Conservation (phyloP, 2,888 invertebrate genomes). For the Drosophila phalerata region DNA sequence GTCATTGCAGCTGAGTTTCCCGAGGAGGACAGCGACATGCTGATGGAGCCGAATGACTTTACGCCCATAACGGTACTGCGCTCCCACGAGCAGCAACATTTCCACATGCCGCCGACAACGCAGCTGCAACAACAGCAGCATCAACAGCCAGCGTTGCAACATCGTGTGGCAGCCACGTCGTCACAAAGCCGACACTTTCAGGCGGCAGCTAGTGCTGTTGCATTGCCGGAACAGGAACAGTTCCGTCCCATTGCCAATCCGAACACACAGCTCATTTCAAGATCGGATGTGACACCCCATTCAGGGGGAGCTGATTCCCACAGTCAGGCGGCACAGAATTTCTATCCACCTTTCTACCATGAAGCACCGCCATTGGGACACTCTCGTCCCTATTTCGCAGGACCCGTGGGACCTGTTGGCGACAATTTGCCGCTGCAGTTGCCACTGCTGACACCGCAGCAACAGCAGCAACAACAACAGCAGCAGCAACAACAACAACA, state of each 20-base stretch:
- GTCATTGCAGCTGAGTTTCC: conserved; percentile 78
- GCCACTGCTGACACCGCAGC: conserved; percentile 57
- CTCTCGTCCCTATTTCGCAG: conserved; percentile 88
- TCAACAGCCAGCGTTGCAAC: conserved; percentile 40
- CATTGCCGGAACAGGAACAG: conserved; percentile 61
- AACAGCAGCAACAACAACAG: conserved; percentile 40
- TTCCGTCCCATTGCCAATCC: conserved; percentile 73
- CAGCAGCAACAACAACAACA: conserved; percentile 30
- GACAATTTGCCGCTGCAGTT: conserved; percentile 45
- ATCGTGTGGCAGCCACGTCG: conserved; percentile 35
- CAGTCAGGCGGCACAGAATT: conserved; percentile 88
- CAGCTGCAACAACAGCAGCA: conserved; percentile 54
- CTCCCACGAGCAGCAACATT: conserved; percentile 83
- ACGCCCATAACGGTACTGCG: conserved; percentile 82
- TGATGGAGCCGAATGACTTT: conserved; percentile 85
- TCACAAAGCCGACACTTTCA: conserved; percentile 56
- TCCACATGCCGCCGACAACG: conserved; percentile 78
- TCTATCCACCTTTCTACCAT: conserved; percentile 92
- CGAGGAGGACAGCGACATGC: conserved; percentile 85
- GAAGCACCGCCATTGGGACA: conserved; percentile 87
- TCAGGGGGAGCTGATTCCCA: conserved; percentile 68
- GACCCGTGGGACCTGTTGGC: conserved; percentile 84
- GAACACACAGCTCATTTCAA: conserved; percentile 55
- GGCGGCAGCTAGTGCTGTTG: conserved; percentile 17
- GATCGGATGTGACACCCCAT: conserved; percentile 57